These are phyloP conservation scores for Galbula dea DNA, from an alignment of 2,113 vertebrate genomes.

Conservation along the genomic window DNA sequence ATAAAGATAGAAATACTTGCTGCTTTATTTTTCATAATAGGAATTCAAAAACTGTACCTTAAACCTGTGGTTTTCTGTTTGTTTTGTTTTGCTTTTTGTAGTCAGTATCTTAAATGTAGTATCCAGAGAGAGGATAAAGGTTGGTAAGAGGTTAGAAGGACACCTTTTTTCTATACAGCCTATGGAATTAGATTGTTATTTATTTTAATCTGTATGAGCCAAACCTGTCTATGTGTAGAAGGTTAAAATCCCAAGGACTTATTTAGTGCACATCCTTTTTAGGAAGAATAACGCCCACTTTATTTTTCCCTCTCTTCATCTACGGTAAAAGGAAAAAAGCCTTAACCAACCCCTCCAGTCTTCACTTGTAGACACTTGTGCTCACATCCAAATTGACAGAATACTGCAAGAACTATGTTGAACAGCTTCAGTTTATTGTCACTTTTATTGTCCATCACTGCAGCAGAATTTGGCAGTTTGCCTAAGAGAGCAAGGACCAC, in stretches of 20 bases:
- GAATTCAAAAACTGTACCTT: too few relatives aligned
- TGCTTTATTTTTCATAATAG: not conserved
- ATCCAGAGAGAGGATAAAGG: not conserved
- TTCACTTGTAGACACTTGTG: not conserved
- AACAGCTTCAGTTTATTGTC: not conserved
- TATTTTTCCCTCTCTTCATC: not conserved
- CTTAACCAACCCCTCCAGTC: not conserved
- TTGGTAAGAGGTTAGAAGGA: not conserved
- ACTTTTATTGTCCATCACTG: not conserved
- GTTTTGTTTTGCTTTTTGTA: too few relatives aligned
- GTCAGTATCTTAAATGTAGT: not conserved
- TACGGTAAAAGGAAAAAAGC: not conserved
- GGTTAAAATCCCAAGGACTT: not conserved
- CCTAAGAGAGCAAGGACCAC: not conserved
- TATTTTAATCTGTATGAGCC: not conserved
- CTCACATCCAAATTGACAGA: not conserved
- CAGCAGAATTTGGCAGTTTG: not conserved
- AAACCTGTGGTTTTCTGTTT: too few relatives aligned
- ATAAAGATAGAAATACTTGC: not conserved
- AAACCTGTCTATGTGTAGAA: accelerated
- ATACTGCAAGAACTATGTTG: not conserved
- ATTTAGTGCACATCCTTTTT: not conserved
- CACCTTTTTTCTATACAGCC: not conserved
- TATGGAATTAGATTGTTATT: not conserved
- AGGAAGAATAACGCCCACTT: not conserved